Evolutionary conservation across 2,113 vertebrate genomes (phyloP), one percentile per base, ranked within the genome.

Genomic region (Solenodon paradoxus): DNA sequence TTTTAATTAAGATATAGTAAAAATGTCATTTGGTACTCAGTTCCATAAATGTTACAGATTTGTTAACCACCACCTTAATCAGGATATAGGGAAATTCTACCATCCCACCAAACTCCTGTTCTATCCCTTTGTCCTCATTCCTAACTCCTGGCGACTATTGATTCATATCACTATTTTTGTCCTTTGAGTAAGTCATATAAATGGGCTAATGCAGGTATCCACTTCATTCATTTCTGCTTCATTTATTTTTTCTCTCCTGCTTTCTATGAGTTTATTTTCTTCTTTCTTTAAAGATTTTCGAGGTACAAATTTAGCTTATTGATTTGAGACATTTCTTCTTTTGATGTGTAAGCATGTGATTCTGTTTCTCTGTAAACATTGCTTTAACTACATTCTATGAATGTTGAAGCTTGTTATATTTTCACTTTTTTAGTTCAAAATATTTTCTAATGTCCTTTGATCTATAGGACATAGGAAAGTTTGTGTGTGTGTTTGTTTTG

Each of bases 371-470:
- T 71, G 7, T 45, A 92, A 57, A n/a, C 1, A 45, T 17, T 71
- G 8, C 57, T 71, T 53, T 93, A 51, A 22, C 32, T 47, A 51
- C 2, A 53, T 26, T 3, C 7, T 47, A 78, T 47, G 75, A 71
- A 45, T 66, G 30, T 78, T 57, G 11, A 42, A 79, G 11, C n/a
- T n/a, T 72, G 24, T 57, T 79, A 1, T 3, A 40, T 53, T 63
- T 69, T 81, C 1, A 17, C 16, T 87, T 74, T 68, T 68, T 77
- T 17, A 61, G 7, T 55, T 95, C 4, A 66, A 47, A 90, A 55
- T 88, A 64, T 69, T 94, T 94, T 75, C 40, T 59, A 51, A 51
- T 92, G 80, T 80, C 53, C 42, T 0, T 95, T 75, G 63, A 59
- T 11, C 49, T 47, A 9, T 63, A 59, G 11, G 7, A 9, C 22